Evolutionary conservation across 2,113 vertebrate species (phyloP).

Genomic region (Chaetodon trifascialis): DNA sequence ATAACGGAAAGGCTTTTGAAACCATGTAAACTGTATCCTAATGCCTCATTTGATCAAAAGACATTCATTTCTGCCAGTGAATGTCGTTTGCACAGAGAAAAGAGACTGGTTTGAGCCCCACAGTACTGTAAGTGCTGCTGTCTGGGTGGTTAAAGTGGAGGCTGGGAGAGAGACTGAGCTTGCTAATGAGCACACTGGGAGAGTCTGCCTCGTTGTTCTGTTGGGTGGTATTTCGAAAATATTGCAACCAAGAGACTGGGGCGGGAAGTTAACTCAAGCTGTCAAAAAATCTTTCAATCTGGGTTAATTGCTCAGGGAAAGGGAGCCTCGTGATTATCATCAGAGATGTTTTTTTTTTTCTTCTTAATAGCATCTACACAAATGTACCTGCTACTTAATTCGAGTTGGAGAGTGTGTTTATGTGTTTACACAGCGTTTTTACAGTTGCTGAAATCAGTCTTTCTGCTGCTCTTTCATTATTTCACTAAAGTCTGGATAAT

Average conservation of each 20-base stretch:
- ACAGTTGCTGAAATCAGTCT: neutral
- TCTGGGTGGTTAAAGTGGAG: conserved; percentile 45
- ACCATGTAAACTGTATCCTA: neutral
- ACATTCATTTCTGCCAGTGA: neutral
- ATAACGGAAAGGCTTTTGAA: conserved; percentile 16
- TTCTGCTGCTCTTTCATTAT: conserved; percentile 1
- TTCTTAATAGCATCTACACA: conserved; percentile 1
- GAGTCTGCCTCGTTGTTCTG: conserved; percentile 66
- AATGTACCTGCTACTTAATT: conserved; percentile 42
- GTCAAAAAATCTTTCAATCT: conserved; percentile 73
- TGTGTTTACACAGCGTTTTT: conserved; percentile 2
- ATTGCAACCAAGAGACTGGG: conserved; percentile 61
- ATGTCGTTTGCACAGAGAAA: neutral
- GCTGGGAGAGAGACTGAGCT: conserved; percentile 49
- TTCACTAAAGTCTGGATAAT: neutral
- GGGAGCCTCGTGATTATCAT: conserved; percentile 61
- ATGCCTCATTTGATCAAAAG: conserved; percentile 15
- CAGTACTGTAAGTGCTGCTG: conserved; percentile 43
- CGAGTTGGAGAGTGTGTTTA: neutral
- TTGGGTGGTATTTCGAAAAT: conserved; percentile 67
- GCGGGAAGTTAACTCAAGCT: conserved; percentile 60
- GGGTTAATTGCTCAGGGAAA: conserved; percentile 79
- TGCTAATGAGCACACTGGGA: conserved; percentile 77
- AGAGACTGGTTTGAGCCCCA: conserved; percentile 19
- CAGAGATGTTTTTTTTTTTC: conserved; percentile 20